Conservation (phyloP, 1,140 invertebrate species). For the Bombus pyrosoma region DNA sequence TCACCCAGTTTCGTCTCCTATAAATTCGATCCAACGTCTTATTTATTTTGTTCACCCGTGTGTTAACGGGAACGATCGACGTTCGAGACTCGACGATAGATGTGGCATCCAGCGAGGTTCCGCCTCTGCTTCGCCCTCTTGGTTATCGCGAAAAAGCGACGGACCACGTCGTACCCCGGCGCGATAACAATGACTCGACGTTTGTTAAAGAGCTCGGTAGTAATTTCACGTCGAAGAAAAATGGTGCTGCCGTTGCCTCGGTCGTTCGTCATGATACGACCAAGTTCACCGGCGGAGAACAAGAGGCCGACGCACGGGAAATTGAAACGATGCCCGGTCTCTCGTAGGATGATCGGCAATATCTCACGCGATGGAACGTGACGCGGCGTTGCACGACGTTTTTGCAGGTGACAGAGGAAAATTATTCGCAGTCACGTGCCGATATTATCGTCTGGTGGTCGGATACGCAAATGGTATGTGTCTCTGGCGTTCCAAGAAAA, state of each 20-base stretch:
- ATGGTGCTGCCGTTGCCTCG: slow-evolving; percentile 43
- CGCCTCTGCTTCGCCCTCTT: slow-evolving; percentile 23
- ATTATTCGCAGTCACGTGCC: slow-evolving; percentile 44
- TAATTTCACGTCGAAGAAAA: slow-evolving; percentile 63
- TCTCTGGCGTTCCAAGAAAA: not conserved
- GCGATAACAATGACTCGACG: slow-evolving; percentile 70
- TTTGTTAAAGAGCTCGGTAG: slow-evolving; percentile 64
- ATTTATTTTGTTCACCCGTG: not conserved
- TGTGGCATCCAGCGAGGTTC: not conserved
- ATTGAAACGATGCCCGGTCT: slow-evolving; percentile 55
- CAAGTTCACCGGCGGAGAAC: slow-evolving; percentile 25
- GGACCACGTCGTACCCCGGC: slow-evolving; percentile 24
- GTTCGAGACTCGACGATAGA: slow-evolving; percentile 9
- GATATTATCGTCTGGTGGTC: not conserved
- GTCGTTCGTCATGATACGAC: slow-evolving; percentile 42
- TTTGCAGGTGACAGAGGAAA: slow-evolving; percentile 38
- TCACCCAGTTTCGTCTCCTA: too few species aligned
- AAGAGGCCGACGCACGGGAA: slow-evolving; percentile 56
- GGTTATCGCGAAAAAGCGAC: slow-evolving; percentile 10
- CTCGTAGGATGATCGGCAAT: slow-evolving; percentile 40
- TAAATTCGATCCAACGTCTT: slow-evolving; percentile 12
- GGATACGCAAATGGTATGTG: not conserved
- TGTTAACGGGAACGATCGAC: not conserved
- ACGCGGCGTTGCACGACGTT: slow-evolving; percentile 43
- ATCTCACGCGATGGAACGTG: slow-evolving; percentile 45